These are phyloP conservation scores for Poeciliopsis prolifica DNA, from an alignment of 2,113 vertebrate species.

Conservation along the genomic window DNA sequence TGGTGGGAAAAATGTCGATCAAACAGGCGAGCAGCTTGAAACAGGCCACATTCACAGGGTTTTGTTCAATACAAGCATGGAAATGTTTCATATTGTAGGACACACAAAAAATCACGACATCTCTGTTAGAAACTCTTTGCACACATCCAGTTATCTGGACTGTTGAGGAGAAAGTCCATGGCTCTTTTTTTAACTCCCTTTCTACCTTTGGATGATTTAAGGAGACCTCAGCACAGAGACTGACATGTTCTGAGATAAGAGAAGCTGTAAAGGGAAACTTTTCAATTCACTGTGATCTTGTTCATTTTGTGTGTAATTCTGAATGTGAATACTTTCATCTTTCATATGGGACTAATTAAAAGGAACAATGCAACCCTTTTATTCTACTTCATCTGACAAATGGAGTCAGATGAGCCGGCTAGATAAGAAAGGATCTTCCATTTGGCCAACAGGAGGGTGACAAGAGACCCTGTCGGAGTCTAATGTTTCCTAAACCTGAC, in stretches of 20 bases:
- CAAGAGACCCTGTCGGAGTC: background rate
- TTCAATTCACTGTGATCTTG: conserved; percentile 6
- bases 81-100: background rate
- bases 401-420: conserved; percentile 16
- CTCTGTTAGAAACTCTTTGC: background rate
- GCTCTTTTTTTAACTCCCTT: background rate
- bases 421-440: conserved; percentile 21
- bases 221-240: background rate
- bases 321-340: background rate
- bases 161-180: background rate
- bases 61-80: background rate
- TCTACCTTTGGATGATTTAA: background rate
- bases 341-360: conserved; percentile 19
- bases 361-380: conserved; percentile 5
- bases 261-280: conserved; percentile 6
- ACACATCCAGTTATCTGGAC: background rate
- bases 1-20: too few relatives aligned
- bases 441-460: conserved; percentile 8
- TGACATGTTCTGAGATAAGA: background rate
- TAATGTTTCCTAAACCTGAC: conserved; percentile 26
- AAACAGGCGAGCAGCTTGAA: background rate
- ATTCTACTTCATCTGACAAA: conserved; percentile 9
- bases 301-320: conserved; percentile 10
- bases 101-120: background rate
- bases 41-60: background rate